A percentile compares a stretch with the other conserved stretches of the same genome.
Conservation (phyloP, 1,140 invertebrate species). For the Drosophila tropicalis region DNA sequence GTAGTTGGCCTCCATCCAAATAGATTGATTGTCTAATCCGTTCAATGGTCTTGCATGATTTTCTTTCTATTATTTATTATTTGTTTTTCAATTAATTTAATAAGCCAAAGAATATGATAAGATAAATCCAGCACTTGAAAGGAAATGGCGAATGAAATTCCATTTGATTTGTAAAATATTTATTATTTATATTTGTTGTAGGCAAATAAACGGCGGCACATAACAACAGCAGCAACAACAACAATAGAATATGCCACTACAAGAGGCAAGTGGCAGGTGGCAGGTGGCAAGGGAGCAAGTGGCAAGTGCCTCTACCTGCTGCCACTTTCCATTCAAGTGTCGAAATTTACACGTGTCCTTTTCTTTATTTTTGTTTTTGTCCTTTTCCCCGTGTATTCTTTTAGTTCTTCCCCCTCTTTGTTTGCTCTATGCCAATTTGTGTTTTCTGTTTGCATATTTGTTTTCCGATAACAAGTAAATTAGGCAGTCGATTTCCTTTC, state of each 20-base stretch:
- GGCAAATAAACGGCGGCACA: constrained; percentile 31
- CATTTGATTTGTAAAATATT: constrained; percentile 61
- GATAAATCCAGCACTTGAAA: constrained; percentile 43
- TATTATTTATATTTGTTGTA: constrained; percentile 60
- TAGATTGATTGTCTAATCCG: constrained; percentile 45
- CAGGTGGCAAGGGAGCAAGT: too few species aligned
- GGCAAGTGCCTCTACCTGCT: constrained; percentile 5
- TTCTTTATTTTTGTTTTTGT: constrained; percentile 36
- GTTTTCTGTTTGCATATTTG: constrained; percentile 68
- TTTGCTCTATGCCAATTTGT: constrained; percentile 72
- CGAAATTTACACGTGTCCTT: constrained; percentile 67
- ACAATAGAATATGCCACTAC: background rate
- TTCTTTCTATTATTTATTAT: background rate
- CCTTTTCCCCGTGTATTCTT: background rate
- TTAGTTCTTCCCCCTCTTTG: constrained; percentile 30
- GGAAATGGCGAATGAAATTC: constrained; percentile 38
- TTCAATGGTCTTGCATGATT: constrained; percentile 25
- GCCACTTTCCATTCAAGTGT: constrained; percentile 55
- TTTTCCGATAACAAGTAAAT: constrained; percentile 74
- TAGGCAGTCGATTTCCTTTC: constrained; percentile 60
- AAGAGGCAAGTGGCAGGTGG: background rate
- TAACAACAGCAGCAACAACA: constrained; percentile 40
- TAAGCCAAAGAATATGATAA: constrained; percentile 55
- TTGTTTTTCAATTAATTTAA: constrained; percentile 73
- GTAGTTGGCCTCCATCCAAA: constrained; percentile 6